Conservation (phyloP, 2,888 invertebrate genomes). For the Cephus rjabovi region DNA sequence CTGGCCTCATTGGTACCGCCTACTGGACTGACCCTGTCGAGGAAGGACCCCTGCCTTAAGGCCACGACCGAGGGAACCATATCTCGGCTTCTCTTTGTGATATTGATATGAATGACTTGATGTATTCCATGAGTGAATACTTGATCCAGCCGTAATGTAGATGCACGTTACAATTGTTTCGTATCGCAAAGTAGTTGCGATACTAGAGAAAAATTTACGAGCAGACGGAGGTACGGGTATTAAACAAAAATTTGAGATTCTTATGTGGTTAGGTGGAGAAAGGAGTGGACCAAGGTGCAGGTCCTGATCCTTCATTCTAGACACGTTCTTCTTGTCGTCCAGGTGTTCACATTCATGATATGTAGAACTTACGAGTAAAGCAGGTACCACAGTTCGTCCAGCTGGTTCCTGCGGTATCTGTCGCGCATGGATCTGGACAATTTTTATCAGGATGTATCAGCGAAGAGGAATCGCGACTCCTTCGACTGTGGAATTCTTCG, state of each 20-base stretch:
- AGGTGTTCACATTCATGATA: slow-evolving; percentile 2
- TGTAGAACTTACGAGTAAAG: background rate
- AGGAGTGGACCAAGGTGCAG: background rate
- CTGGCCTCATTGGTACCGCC: slow-evolving; percentile 59
- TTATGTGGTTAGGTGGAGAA: background rate
- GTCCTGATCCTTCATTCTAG: slow-evolving; percentile 26
- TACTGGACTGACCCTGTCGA: slow-evolving; percentile 56
- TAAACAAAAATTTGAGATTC: background rate
- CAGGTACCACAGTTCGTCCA: background rate
- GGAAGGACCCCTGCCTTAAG: slow-evolving; percentile 29
- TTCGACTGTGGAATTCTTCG: slow-evolving; percentile 9
- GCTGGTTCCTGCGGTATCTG: slow-evolving; percentile 13
- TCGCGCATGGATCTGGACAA: slow-evolving; percentile 18
- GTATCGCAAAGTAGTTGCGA: background rate
- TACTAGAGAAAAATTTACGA: background rate
- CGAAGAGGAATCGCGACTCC: slow-evolving; percentile 10
- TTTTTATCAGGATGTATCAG: slow-evolving; percentile 16
- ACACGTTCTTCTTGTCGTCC: slow-evolving; percentile 23
- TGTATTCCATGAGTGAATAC: background rate
- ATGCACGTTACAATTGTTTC: slow-evolving; percentile 36
- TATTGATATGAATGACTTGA: background rate
- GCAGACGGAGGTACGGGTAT: background rate
- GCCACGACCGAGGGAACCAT: background rate
- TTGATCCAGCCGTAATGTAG: background rate
- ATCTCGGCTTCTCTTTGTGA: background rate